Base-by-base conservation (phyloP, 2,888 invertebrate genomes). In the Volucella inflata region DNA sequence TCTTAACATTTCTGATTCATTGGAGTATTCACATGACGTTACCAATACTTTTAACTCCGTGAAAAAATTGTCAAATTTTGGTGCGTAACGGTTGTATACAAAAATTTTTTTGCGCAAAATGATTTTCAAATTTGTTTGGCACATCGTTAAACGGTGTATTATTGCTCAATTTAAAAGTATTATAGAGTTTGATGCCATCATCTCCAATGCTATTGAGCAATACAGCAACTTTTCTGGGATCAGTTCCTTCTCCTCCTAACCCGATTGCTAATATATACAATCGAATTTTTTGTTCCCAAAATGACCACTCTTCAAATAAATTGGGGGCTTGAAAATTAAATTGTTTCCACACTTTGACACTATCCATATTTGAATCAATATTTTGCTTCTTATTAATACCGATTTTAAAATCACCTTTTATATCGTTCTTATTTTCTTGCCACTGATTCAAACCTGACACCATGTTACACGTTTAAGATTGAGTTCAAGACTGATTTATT, bases 181-280 rank as follows among this genome's bases (percentile, higher is more conserved):
- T 62, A 16, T 62, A 62, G 1, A 60, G 17, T 60, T 60, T 42
- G 8, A 60, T 12, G 11, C 46, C n/a, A 1, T n/a, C 62, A 46
- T 62, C 46, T 48, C 62, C 62, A 62, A 62, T 62, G 62, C 62
- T 44, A 48, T 30, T 62, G n/a, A 62, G 30, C 0, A 62, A 3
- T 62, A 62, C 36, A 44, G 62, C 62, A 21, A 62, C 30, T 62
- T 62, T 62, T 44, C 62, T 62, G 9, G 62, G 0, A n/a, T 62
- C 62, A 8, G 4, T 46, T 12, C 14, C 14, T 21, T 57, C 17
- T n/a, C 36, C 36, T 30, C 36, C n/a, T 1, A 55, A 14, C 9
- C 57, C 57, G 16, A 57, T 21, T n/a, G 57, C 38, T 57, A n/a
- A 10, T 11, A 38, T 2, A 16, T 57, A 38, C 2, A 57, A 16